Base-by-base conservation (phyloP, 2,888 invertebrate genomes). In the Clitarchus hookeri region DNA sequence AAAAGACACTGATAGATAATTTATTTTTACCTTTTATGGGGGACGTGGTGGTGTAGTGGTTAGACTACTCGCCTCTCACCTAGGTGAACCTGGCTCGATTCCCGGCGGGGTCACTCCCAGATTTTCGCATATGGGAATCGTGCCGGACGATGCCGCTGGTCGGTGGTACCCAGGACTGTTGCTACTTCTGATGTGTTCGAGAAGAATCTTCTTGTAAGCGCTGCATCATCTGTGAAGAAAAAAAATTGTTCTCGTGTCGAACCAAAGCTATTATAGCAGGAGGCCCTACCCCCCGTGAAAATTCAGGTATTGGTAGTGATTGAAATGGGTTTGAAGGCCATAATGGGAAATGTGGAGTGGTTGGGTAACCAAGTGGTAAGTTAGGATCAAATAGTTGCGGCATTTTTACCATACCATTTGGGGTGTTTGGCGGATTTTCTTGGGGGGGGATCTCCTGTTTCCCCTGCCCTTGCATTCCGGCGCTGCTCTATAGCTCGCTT, bases 161-260 rank as follows among this genome's bases (percentile, higher is more conserved):
- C n/a, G 89, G 83, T 82, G 16, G 27, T 19, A 65, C 84, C 77
- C n/a, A 19, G 84, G 65, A 65, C 84, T 65, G 13, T 26, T 27
- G 11, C 85, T 78, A 36, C 19, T 19, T n/a, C 88, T 92, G 91
- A 88, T 92, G 91, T 88, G 90, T 88, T 86, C 93, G 92, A 53
- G 93, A 93, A 85, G 94, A 93, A 88, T 96, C 96, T 90, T 96
- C 96, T 89, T 96, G 95, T 88, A 96, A 92, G 87, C 96, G 94
- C 89, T 96, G 95, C 93, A 96, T 95, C 94, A 96, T 95, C 90
- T 96, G 96, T 85, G 96, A 95, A 77, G 96, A n/a, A n/a, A 87
- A 94, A 93, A 92, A 96, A 95, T 88, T 94, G 92, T 88, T 96
- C 96, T 11, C 95, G 94, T 89, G 94, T 93, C 0, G 94, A 93